Conservation (phyloP, 2,888 invertebrate genomes). For the Lypha dubia region DNA sequence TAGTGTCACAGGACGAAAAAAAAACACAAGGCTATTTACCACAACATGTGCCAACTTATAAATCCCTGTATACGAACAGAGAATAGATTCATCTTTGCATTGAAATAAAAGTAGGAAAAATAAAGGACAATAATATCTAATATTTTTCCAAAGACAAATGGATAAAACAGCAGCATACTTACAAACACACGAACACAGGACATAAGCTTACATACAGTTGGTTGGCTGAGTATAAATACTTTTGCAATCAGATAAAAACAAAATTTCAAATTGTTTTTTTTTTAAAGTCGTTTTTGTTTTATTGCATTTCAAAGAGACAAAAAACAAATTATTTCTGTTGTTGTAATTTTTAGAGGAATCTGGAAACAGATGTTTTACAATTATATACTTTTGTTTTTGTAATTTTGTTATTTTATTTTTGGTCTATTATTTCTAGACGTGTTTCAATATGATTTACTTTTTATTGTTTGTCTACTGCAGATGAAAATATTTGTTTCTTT, state of each 20-base stretch:
- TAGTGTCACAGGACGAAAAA: conserved; percentile 52
- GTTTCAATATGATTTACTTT: conserved; percentile 31
- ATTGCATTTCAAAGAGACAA: conserved; percentile 19
- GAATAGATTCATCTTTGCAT: conserved; percentile 25
- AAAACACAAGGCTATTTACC: conserved; percentile 61
- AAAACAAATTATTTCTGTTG: conserved; percentile 47
- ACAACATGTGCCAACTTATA: conserved; percentile 71
- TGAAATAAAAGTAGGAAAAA: conserved; percentile 9
- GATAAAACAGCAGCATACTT: not conserved
- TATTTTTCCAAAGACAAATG: conserved; percentile 26
- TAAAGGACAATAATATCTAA: conserved; percentile 37
- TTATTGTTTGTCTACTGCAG: not conserved
- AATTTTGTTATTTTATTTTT: conserved; percentile 8
- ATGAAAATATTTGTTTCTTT: not conserved
- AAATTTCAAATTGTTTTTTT: conserved; percentile 27
- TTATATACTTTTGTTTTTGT: conserved; percentile 15
- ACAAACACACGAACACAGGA: conserved; percentile 23
- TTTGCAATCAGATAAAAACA: conserved; percentile 19
- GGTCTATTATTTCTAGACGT: conserved; percentile 28
- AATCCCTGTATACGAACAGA: conserved; percentile 8
- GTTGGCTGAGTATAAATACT: not conserved
- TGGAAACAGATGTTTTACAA: conserved; percentile 58
- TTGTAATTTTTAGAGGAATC: too few relatives aligned
- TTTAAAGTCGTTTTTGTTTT: conserved; percentile 58
- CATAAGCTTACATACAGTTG: conserved; percentile 13